Evolutionary conservation across 2,113 vertebrate species (phyloP).

Genomic region (Marmota monax): DNA sequence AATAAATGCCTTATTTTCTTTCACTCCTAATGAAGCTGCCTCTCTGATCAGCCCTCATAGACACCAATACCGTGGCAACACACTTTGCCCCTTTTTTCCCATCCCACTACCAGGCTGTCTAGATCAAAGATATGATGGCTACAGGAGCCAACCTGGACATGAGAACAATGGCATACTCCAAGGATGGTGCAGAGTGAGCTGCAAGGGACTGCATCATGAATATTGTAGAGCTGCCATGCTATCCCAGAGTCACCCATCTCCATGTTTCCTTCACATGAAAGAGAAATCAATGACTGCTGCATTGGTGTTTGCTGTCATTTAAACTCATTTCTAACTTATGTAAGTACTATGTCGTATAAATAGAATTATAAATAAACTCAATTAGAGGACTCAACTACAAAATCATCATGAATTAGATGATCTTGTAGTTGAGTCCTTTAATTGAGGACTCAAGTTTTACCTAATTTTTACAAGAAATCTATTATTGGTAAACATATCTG

Average conservation of each 20-base stretch:
- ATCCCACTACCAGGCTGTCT: background rate
- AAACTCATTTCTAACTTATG: background rate
- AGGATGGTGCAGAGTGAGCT: background rate
- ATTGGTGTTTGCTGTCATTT: background rate
- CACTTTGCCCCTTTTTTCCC: background rate
- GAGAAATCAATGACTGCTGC: background rate
- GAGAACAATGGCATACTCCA: background rate
- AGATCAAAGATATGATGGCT: background rate
- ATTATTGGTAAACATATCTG: background rate
- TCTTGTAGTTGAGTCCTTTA: too few species aligned
- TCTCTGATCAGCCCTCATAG: background rate
- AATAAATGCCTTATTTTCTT: background rate
- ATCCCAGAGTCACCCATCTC: background rate
- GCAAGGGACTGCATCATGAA: background rate
- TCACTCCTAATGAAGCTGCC: background rate
- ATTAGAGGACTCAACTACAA: background rate
- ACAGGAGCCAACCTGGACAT: background rate
- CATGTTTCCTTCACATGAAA: background rate
- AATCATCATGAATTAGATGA: background rate
- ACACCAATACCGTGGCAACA: background rate
- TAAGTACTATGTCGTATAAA: background rate
- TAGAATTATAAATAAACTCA: background rate
- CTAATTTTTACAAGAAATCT: background rate
- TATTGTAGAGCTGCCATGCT: background rate
- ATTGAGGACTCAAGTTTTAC: background rate